A percentile compares a stretch with the other conserved stretches of the same genome.
Conservation (phyloP, 2,113 vertebrate species). For the Cyprinodon tularosa region DNA sequence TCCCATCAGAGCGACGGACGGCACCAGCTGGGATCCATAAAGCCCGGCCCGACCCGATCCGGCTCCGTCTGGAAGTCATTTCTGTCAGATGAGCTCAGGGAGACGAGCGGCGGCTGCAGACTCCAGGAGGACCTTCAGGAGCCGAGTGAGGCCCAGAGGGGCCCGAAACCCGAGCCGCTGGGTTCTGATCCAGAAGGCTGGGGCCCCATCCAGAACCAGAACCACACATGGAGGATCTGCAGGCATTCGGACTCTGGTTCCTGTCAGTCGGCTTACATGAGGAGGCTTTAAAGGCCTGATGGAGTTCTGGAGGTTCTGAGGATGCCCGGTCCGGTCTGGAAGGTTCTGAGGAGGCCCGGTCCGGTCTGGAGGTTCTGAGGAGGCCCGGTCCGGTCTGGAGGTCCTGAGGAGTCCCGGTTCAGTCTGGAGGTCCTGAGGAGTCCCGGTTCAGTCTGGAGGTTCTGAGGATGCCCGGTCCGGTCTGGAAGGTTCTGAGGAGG, state of each 20-base stretch:
- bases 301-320: background rate
- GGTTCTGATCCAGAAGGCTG: constrained; percentile 3
- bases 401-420: no score
- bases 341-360: background rate
- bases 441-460: no score
- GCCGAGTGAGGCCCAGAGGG: background rate
- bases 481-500: background rate
- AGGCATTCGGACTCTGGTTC: no score
- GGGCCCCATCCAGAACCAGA: background rate
- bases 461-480: no score
- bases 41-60: background rate
- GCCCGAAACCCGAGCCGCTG: background rate
- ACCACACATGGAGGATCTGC: background rate
- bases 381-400: no score
- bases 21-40: constrained; percentile 24
- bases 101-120: background rate
- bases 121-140: background rate
- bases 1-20: background rate
- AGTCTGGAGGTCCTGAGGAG: no score
- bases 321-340: no score
- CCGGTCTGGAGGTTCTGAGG: no score
- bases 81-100: constrained; percentile 17
- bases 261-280: background rate
- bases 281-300: background rate
- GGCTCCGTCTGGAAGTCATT: constrained; percentile 34